Base-by-base conservation (phyloP, 1,140 invertebrate species). In the Contarinia nasturtii region DNA sequence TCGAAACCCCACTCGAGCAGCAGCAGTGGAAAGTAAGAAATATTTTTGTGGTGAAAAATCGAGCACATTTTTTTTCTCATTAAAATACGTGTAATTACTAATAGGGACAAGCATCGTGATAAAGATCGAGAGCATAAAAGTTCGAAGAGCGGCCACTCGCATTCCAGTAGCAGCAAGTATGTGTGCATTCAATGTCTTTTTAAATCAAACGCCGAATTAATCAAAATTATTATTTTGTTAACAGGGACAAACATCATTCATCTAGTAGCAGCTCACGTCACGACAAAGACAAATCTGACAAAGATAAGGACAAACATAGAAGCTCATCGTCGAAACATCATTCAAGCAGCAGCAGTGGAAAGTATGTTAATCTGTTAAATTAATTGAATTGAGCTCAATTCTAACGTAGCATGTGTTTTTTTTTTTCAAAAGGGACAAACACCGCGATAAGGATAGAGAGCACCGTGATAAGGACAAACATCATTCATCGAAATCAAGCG, bases 291-390 rank as follows among this genome's bases (percentile, higher is more conserved):
- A 43, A 43, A 21, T n/a, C 14, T 46, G 58, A 59, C 56, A 52
- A 66, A 44, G 72, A 77, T 48, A 73, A 73, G 51, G 69, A 72
- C 53, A 58, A 61, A 44, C 64, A 63, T 51, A 63, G 60, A 36
- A 65, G 52, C 18, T 53, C 51, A 43, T 57, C 56, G 48, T 64
- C 59, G 22, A 66, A 60, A 55, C 57, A 63, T 41, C 66, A 65
- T 62, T 60, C 65, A 56, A 60, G 55, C 55, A 61, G 57, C 27
- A 27, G 52, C 43, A 55, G 55, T 17, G 55, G 56, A 53, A 60
- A 14, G 55, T 71, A 60, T 56, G 64, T 54, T 52, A 71, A 55
- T 53, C 65, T 59, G 53, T 66, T 47, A 67, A 72, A 21, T 72
- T 68, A 5, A 27, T 27, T 27, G 27, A 27, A 27, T 27, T 10